Percentiles rank a stretch among this genome's conserved stretches.
These are phyloP conservation scores for Poecilia picta DNA, from an alignment of 2,797 vertebrate genomes.

Conservation along the genomic window DNA sequence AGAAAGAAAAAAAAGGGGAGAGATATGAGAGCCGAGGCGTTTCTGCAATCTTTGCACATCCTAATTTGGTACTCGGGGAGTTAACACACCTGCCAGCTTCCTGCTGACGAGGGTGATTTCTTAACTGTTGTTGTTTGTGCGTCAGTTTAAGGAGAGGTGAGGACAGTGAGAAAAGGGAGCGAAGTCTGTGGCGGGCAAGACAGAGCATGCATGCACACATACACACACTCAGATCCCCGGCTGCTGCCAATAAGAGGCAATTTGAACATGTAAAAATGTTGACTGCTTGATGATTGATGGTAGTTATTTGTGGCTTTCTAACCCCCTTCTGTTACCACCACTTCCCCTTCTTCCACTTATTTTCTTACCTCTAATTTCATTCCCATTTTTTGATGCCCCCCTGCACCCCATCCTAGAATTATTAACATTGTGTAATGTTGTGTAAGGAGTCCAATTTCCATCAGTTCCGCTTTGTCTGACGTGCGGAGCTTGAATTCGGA, in stretches of 20 bases:
- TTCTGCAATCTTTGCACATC: conserved; percentile 86
- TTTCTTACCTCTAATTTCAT: conserved; percentile 46
- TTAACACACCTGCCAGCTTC: conserved; percentile 92
- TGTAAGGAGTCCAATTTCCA: conserved; percentile 71
- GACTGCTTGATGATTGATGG: conserved; percentile 88
- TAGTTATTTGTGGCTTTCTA: conserved; percentile 86
- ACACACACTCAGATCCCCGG: conserved; percentile 70
- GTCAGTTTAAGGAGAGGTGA: conserved; percentile 79
- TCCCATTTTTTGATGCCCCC: conserved; percentile 45
- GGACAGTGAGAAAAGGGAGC: conserved; percentile 72
- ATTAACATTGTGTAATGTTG: conserved; percentile 82
- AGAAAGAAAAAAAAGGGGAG: conserved; percentile 1
- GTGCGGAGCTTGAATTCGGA: conserved; percentile 16
- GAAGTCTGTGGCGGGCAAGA: conserved; percentile 61
- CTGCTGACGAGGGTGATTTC: conserved; percentile 91
- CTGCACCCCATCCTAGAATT: conserved; percentile 62
- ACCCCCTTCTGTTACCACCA: conserved; percentile 72
- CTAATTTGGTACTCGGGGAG: conserved; percentile 90
- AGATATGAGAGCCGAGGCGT: conserved; percentile 70
- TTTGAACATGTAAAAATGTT: conserved; percentile 87
- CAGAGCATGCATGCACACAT: conserved; percentile 24
- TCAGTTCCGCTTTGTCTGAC: conserved; percentile 43
- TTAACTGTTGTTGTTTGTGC: conserved; percentile 84
- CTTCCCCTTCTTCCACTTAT: conserved; percentile 28
- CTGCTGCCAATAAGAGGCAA: conserved; percentile 88